These are phyloP conservation scores for Spinibarbus caldwelli DNA, from an alignment of 2,797 vertebrate genomes.

Conservation along the genomic window DNA sequence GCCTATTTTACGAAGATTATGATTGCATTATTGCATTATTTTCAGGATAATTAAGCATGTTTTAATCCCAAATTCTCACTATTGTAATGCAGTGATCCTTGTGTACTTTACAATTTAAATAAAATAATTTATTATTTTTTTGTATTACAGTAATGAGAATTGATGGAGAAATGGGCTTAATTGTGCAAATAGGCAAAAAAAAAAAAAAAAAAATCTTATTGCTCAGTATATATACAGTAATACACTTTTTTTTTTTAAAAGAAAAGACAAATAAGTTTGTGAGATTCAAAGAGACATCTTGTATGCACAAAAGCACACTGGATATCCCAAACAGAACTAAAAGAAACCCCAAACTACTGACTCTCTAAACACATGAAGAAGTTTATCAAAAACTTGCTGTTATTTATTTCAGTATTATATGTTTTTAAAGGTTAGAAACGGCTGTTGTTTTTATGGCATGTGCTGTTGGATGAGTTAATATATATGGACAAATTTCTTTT, in stretches of 20 bases:
- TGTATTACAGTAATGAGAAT: conserved; percentile 9
- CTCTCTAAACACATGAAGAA: conserved; percentile 51
- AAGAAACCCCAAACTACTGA: conserved; percentile 4
- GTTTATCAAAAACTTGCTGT: conserved; percentile 50
- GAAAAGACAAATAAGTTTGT: neutral
- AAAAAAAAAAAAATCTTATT: neutral
- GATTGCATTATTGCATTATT: neutral
- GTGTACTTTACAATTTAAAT: neutral
- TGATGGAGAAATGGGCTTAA: neutral
- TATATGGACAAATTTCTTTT: neutral
- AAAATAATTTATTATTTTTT: neutral
- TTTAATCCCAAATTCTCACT: neutral
- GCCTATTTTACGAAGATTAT: neutral
- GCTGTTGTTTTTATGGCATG: conserved; percentile 23
- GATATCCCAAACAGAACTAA: conserved; percentile 56
- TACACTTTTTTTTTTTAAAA: too few species aligned
- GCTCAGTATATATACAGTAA: neutral
- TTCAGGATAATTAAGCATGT: neutral
- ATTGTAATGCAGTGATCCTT: neutral
- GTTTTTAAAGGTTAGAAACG: conserved; percentile 17
- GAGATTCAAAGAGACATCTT: neutral
- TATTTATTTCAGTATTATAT: conserved; percentile 72
- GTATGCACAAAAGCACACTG: conserved; percentile 76
- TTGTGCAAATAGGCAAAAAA: neutral
- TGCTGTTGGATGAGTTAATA: conserved; percentile 13